These are phyloP conservation scores for Trissonchulus latispiculum DNA, from an alignment of 2,888 invertebrate genomes.

Conservation along the genomic window DNA sequence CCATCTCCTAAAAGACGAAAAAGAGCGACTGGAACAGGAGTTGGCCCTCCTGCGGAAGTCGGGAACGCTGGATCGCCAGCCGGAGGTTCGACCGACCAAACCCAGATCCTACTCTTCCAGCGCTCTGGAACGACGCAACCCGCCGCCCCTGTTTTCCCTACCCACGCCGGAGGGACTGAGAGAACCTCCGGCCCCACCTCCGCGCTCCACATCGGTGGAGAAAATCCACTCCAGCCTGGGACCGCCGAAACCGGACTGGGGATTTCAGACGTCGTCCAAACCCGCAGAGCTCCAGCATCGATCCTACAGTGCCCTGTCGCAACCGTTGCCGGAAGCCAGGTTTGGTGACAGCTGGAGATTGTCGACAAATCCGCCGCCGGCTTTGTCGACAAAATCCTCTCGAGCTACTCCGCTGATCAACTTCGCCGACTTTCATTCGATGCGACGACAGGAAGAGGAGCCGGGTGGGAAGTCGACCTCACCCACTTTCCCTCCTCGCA, in stretches of 20 bases:
- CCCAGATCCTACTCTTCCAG: background rate
- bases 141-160: too few relatives aligned
- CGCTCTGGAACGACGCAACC: background rate
- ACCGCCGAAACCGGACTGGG: background rate
- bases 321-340: background rate
- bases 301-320: background rate
- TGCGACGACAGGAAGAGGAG: too few relatives aligned
- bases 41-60: background rate
- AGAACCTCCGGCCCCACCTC: background rate
- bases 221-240: background rate
- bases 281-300: background rate
- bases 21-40: background rate
- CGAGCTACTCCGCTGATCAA: too few relatives aligned
- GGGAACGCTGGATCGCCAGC: background rate
- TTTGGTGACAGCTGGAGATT: background rate
- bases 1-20: background rate
- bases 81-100: background rate
- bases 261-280: background rate
- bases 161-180: too few relatives aligned
- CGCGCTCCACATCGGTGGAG: background rate
- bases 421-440: background rate
- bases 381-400: background rate
- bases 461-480: too few relatives aligned
- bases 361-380: too few relatives aligned
- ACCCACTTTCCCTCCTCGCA: background rate